Evolutionary conservation across 2,113 vertebrate species (phyloP), one percentile per base, ranked within the genome.

Genomic region (Urocitellus parryii): DNA sequence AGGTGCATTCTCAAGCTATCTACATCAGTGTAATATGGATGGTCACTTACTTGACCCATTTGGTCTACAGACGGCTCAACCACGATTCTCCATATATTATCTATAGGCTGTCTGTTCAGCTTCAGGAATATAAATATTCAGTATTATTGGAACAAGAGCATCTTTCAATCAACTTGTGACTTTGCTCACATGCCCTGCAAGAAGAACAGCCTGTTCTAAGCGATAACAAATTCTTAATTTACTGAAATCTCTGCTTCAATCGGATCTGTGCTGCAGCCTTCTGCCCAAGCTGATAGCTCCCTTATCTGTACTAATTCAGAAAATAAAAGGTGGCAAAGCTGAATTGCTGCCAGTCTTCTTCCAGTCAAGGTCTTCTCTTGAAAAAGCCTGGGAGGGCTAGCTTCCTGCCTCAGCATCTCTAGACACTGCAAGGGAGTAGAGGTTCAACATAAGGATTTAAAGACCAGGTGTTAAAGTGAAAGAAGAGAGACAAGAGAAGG

Each of bases 211-310:
- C 96, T 98, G 97, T 95, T 94, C 74, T 90, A 92, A 97, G 97
- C 0, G 98, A 98, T 98, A 98, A 98, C 96, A 97, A 96, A 96
- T 95, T 97, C 88, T 95, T 98, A 95, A 89, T 98, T 98, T 98
- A 96, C 97, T 96, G 92, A 96, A 88, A 96, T 98, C 95, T 98
- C 48, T 91, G 83, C 84, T 97, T 97, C 96, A 97, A 98, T 98
- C 45, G 0, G 77, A 97, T 97, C 45, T 93, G 96, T 67, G 72
- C 94, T 90, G 90, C 51, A 90, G 93, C 84, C 88, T 92, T 34
- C 7, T 95, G 94, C 91, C 95, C 63, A 34, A 61, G 74, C 96
- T 89, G 90, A 96, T 97, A 98, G 93, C 72, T 96, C 86, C 91
- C 97, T 98, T 99, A 98, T 98, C 98, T 97, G 94, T 83, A 94